Percentiles rank a stretch among this genome's conserved stretches.
Evolutionary conservation across 2,888 invertebrate species (phyloP).

Genomic region (Eupithecia subumbrata): DNA sequence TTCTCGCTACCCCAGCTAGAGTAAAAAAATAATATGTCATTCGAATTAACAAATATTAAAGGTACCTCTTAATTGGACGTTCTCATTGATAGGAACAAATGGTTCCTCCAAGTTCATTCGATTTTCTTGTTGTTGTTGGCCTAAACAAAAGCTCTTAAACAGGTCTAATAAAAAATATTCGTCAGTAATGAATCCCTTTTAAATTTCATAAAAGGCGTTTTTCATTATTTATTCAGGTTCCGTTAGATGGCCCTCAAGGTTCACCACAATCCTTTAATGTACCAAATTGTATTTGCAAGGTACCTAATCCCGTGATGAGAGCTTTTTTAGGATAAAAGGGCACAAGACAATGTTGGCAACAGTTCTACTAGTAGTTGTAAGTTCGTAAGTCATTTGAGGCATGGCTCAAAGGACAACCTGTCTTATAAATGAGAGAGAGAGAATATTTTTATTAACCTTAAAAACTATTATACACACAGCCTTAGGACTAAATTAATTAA

Average conservation of each 20-base stretch:
- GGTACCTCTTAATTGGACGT: too few species aligned
- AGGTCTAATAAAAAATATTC: constrained; percentile 1
- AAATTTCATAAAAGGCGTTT: constrained; percentile 27
- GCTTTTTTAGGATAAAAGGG: constrained; percentile 11
- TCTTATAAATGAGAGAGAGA: too few species aligned
- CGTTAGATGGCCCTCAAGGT: constrained; percentile 1
- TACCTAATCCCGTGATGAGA: background rate
- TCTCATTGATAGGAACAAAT: background rate
- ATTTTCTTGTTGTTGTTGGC: background rate
- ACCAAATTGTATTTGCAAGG: constrained; percentile 9
- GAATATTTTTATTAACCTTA: too few species aligned
- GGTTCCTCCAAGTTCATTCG: background rate
- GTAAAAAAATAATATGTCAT: background rate
- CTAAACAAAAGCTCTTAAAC: background rate
- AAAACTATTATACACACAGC: too few species aligned
- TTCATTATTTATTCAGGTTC: constrained; percentile 32
- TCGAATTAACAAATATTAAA: too few species aligned
- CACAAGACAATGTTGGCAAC: background rate
- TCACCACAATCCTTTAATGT: constrained; percentile 17
- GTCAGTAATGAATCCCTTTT: constrained; percentile 18
- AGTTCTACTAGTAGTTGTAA: background rate
- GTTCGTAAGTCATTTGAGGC: background rate
- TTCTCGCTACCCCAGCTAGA: background rate
- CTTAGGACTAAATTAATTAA: too few species aligned
- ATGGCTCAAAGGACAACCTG: too few species aligned